A percentile compares a stretch with the other conserved stretches of the same genome.
Conservation (phyloP, 2,113 vertebrate species). For the Melanocharis versteri region DNA sequence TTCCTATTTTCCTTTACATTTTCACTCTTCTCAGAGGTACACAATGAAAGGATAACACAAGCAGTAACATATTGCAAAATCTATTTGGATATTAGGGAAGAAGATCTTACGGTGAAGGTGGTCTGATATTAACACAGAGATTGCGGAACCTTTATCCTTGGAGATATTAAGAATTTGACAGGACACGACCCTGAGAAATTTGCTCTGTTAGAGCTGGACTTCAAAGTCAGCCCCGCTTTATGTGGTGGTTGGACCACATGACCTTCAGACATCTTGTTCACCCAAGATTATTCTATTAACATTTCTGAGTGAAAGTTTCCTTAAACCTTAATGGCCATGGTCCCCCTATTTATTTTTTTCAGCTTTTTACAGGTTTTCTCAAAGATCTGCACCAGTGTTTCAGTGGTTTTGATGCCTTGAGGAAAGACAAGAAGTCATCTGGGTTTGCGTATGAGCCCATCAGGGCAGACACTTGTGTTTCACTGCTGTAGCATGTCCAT, state of each 20-base stretch:
- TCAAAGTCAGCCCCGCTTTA: neutral
- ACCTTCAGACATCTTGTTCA: neutral
- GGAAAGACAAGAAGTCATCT: neutral
- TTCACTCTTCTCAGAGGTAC: neutral
- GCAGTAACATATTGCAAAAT: neutral
- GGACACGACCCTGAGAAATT: neutral
- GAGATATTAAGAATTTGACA: neutral
- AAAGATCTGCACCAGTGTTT: accelerated
- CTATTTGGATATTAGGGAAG: neutral
- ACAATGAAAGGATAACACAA: neutral
- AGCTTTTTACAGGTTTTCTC: neutral
- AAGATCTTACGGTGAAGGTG: neutral
- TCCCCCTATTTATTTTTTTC: neutral
- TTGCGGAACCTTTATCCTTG: accelerated
- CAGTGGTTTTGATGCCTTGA: neutral
- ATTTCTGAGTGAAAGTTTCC: neutral
- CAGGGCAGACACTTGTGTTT: neutral
- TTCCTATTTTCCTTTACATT: neutral
- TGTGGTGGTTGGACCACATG: neutral
- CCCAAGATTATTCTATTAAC: neutral
- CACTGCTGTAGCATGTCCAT: neutral
- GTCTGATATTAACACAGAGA: neutral
- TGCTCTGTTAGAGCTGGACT: neutral
- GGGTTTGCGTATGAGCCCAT: neutral
- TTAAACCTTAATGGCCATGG: accelerated